Evolutionary conservation across 2,113 vertebrate genomes (phyloP).

Genomic region (Jaculus jaculus): DNA sequence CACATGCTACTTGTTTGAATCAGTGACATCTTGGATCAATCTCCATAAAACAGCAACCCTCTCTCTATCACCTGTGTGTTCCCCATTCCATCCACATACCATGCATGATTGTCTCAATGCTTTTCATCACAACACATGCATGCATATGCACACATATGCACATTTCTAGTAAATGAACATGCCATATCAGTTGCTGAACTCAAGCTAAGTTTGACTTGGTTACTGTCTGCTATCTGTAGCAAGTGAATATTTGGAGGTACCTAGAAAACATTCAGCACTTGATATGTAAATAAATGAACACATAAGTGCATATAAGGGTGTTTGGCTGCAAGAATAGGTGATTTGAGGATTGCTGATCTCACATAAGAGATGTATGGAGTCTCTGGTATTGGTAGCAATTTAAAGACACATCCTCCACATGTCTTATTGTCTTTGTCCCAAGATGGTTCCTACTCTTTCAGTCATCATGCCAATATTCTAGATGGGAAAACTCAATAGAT

Average conservation of each 20-base stretch:
- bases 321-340: background rate
- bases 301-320: background rate
- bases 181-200: background rate
- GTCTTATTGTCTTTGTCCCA: background rate
- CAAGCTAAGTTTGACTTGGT: background rate
- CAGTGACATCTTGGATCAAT: background rate
- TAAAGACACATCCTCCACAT: background rate
- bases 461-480: background rate
- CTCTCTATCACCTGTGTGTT: accelerated
- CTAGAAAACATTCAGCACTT: background rate
- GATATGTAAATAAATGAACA: background rate
- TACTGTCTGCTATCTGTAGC: background rate
- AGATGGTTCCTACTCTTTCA: background rate
- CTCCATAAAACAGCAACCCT: background rate
- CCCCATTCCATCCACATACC: no score
- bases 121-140: background rate
- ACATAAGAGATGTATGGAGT: background rate
- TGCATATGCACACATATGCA: no score
- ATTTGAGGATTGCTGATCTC: background rate
- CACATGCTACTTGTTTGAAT: background rate
- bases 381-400: no score
- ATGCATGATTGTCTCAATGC: background rate
- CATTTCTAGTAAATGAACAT: background rate
- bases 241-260: background rate
- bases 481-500: background rate